Conservation (phyloP, 1,140 invertebrate species). For the Meloidogyne floridensis region DNA sequence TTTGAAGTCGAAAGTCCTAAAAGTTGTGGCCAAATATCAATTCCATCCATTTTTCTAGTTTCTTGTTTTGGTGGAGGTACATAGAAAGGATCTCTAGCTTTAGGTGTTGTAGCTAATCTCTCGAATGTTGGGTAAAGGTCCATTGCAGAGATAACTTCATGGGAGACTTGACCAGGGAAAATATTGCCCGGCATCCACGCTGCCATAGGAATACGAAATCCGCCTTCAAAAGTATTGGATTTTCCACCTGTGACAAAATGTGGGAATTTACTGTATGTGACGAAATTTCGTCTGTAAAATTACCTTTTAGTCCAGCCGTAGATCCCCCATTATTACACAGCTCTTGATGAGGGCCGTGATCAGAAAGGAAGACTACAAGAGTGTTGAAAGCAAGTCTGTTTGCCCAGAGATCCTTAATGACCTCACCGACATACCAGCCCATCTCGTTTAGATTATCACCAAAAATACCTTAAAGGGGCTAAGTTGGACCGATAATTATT, state of each 20-base stretch:
- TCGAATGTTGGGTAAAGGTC: constrained; percentile 56
- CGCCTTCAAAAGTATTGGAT: constrained; percentile 64
- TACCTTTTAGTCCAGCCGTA: constrained; percentile 61
- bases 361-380: constrained; percentile 61
- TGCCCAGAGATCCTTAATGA: constrained; percentile 46
- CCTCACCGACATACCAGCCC: constrained; percentile 65
- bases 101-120: constrained; percentile 18
- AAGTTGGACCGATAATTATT: background rate
- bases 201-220: constrained; percentile 63
- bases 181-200: constrained; percentile 65
- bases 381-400: constrained; percentile 34
- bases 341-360: constrained; percentile 65
- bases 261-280: too few species aligned
- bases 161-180: constrained; percentile 45
- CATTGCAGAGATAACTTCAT: constrained; percentile 57
- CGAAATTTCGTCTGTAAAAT: too few species aligned
- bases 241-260: constrained; percentile 43
- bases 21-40: constrained; percentile 30
- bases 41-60: constrained; percentile 14
- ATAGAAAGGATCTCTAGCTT: background rate
- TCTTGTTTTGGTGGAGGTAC: background rate
- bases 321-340: constrained; percentile 63
- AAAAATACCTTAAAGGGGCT: constrained; percentile 29
- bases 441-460: constrained; percentile 61
- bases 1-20: constrained; percentile 7